phyloP scores from a whole-genome alignment of 2,797 vertebrate species.

The Falco berigora region DNA sequence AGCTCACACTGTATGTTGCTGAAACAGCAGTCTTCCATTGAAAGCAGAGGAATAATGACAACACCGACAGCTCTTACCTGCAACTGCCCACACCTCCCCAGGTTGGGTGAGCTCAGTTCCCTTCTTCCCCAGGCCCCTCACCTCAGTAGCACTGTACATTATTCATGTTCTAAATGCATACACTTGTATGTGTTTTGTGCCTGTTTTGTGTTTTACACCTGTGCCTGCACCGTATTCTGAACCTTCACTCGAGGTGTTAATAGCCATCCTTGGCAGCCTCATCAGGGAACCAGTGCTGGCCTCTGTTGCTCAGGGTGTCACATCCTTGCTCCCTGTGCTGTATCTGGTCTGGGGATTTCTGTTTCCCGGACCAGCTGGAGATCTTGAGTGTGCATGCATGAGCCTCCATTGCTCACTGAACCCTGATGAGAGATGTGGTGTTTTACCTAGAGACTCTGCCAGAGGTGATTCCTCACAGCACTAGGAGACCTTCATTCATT shows the following conservation, averaged over 20 bases:
- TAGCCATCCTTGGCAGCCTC: not conserved
- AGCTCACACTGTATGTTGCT: not conserved
- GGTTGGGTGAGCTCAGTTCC: not conserved
- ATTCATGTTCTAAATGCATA: fast-evolving
- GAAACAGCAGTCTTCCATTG: not conserved
- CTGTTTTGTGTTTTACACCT: not conserved
- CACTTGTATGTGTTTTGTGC: not conserved
- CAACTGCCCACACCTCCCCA: not conserved
- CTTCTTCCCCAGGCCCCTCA: not conserved
- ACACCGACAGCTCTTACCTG: not conserved
- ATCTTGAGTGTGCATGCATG: not conserved
- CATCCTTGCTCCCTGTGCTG: not conserved
- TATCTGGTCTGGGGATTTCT: not conserved
- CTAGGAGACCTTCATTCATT: not conserved
- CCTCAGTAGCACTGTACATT: fast-evolving
- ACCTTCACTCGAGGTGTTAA: not conserved
- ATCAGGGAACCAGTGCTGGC: not conserved
- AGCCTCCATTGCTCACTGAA: not conserved
- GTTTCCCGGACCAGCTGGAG: not conserved
- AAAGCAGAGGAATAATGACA: not conserved
- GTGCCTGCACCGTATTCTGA: not conserved
- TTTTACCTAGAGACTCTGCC: not conserved
- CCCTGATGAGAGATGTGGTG: not conserved
- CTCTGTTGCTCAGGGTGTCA: not conserved
- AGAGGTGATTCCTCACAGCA: not conserved